Conservation (phyloP, 2,888 invertebrate genomes). For the Gonocerus acuteangulatus region DNA sequence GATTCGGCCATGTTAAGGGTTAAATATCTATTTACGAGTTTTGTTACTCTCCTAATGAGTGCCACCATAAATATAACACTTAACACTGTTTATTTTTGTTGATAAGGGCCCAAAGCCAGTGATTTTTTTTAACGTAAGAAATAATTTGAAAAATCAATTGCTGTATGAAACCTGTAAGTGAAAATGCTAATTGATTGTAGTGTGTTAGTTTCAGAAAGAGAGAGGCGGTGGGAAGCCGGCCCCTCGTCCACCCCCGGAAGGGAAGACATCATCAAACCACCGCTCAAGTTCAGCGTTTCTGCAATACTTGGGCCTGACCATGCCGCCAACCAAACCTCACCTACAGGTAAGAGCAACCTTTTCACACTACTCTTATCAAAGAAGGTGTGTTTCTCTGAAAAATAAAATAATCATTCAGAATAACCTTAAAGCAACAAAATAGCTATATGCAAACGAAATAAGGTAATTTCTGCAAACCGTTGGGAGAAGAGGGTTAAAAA, state of each 20-base stretch:
- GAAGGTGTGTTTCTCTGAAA: not conserved
- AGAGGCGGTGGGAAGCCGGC: conserved; percentile 31
- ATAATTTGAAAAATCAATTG: too few species aligned
- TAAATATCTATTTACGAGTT: too few species aligned
- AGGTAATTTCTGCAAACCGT: too few species aligned
- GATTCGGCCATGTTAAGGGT: too few species aligned
- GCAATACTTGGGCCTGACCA: conserved; percentile 63
- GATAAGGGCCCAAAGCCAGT: too few species aligned
- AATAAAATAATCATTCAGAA: not conserved
- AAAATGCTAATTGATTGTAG: not conserved
- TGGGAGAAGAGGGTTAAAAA: too few species aligned
- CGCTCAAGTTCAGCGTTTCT: conserved; percentile 86
- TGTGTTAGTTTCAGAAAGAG: conserved; percentile 27
- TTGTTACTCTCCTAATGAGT: too few species aligned
- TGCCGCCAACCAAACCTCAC: conserved; percentile 37
- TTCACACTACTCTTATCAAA: not conserved
- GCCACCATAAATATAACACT: too few species aligned
- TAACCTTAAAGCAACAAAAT: not conserved
- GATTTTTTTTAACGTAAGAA: too few species aligned
- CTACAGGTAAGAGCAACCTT: conserved; percentile 35
- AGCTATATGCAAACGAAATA: not conserved
- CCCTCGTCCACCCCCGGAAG: conserved; percentile 25
- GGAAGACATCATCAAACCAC: conserved; percentile 46
- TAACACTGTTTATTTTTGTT: too few species aligned
- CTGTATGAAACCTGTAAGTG: too few species aligned